phyloP scores from a whole-genome alignment of 2,113 vertebrate species.

The Carlito syrichta region DNA sequence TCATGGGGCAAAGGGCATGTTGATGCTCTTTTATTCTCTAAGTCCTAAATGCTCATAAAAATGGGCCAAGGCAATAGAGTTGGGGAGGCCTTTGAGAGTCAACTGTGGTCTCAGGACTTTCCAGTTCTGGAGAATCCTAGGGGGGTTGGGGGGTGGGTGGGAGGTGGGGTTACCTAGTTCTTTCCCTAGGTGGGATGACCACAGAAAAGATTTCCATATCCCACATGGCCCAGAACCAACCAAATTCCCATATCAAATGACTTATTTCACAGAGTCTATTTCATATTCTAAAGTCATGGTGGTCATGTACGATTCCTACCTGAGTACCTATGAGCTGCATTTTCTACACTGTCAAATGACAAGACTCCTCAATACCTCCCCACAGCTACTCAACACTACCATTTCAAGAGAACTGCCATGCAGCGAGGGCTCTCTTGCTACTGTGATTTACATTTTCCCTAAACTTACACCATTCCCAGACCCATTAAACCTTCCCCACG shows the following conservation, averaged over 20 bases:
- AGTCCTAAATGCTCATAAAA: background rate
- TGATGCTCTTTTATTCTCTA: background rate
- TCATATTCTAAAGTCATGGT: background rate
- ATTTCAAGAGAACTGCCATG: conserved; percentile 40
- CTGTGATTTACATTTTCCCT: conserved; percentile 64
- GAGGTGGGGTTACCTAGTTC: background rate
- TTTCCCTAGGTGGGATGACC: background rate
- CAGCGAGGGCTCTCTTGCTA: background rate
- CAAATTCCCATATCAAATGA: background rate
- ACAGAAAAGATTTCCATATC: background rate
- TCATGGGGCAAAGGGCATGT: background rate
- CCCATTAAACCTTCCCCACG: conserved; percentile 61
- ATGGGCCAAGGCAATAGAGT: background rate
- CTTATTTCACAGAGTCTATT: background rate
- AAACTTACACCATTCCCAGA: conserved; percentile 69
- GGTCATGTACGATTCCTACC: background rate
- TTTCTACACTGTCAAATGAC: background rate
- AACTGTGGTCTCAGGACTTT: background rate
- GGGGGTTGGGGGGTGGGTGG: too few relatives aligned
- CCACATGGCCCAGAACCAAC: background rate
- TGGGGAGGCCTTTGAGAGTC: background rate
- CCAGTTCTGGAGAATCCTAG: background rate
- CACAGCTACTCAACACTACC: background rate
- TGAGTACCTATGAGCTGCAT: background rate
- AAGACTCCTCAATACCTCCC: background rate